Conservation (phyloP, 2,797 vertebrate species). For the Pampus argenteus region DNA sequence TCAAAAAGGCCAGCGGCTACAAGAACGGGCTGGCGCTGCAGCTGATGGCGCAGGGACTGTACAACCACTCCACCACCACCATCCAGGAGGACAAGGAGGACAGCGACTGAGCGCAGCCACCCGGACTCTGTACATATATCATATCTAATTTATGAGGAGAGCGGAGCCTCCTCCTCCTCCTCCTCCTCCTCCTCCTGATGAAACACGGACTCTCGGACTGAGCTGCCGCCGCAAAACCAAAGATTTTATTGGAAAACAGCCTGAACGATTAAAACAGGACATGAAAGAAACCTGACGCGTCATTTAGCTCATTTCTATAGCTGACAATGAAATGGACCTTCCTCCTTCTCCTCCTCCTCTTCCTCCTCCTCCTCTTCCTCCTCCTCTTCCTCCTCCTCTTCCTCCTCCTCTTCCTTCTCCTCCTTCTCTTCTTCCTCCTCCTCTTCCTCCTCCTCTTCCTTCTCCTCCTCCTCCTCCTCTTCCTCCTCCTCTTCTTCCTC, state of each 20-base stretch:
- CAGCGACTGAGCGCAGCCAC: conserved; percentile 80
- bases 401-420: no score
- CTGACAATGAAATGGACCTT: neutral
- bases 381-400: no score
- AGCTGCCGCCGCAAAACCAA: conserved; percentile 89
- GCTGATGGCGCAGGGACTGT: conserved; percentile 96
- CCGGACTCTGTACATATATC: conserved; percentile 54
- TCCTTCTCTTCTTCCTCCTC: no score
- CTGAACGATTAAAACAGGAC: conserved; percentile 61
- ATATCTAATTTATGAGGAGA: conserved; percentile 91
- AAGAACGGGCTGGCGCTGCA: conserved; percentile 94
- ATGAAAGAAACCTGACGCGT: conserved; percentile 58
- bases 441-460: neutral
- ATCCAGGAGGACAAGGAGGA: conserved; percentile 92
- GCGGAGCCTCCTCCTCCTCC: neutral
- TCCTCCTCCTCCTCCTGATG: conserved; percentile 27
- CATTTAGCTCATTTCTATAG: conserved; percentile 5
- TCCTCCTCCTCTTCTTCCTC: neutral
- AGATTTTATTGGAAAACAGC: conserved; percentile 91
- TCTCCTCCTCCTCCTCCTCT: neutral
- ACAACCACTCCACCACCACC: conserved; percentile 96
- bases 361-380: no score
- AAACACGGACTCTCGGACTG: conserved; percentile 36
- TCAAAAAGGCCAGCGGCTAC: conserved; percentile 92
- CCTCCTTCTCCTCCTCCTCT: no score